Conservation (phyloP, 2,888 invertebrate genomes). For the Aspidapion aeneum region DNA sequence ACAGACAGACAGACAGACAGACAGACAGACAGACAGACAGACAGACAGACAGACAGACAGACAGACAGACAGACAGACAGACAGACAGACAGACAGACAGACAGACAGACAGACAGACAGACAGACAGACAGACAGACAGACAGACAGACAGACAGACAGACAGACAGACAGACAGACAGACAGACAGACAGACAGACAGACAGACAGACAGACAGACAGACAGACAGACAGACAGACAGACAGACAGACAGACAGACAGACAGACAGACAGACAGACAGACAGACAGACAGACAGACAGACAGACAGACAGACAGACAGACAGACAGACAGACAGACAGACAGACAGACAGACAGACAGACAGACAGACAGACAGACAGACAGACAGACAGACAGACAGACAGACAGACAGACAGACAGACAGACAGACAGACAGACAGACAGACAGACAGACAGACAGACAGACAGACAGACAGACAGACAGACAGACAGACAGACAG, state of each 20-base stretch:
- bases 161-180: constrained; percentile 9
- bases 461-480: constrained; percentile 15
- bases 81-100: constrained; percentile 16
- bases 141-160: constrained; percentile 17
- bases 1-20: constrained; percentile 17
- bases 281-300: constrained; percentile 17
- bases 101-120: constrained; percentile 15
- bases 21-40: constrained; percentile 17
- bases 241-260: constrained; percentile 15
- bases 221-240: constrained; percentile 13
- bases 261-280: constrained; percentile 15
- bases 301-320: constrained; percentile 15
- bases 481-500: constrained; percentile 10
- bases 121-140: constrained; percentile 16
- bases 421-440: constrained; percentile 16
- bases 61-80: constrained; percentile 17
- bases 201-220: constrained; percentile 16
- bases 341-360: constrained; percentile 13
- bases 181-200: constrained; percentile 11
- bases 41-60: constrained; percentile 17
- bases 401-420: constrained; percentile 15
- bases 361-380: constrained; percentile 16
- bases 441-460: constrained; percentile 10
- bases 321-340: constrained; percentile 15
- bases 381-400: constrained; percentile 14